phyloP scores from a whole-genome alignment of 2,888 invertebrate species.

The Eugnorisma glareosa region DNA sequence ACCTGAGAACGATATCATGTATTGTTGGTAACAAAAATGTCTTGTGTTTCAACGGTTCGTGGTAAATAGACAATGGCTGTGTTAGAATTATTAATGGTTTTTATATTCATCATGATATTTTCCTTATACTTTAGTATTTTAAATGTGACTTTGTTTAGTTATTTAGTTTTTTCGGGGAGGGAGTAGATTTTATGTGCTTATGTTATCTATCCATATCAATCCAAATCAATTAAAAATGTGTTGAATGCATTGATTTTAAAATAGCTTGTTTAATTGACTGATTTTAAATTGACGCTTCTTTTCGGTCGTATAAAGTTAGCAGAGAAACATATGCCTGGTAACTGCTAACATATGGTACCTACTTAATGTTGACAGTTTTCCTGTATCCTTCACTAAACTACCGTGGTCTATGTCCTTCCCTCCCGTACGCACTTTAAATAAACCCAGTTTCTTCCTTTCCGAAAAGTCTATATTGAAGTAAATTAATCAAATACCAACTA shows the following conservation, averaged over 20 bases:
- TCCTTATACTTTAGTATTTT: not conserved
- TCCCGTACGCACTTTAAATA: not conserved
- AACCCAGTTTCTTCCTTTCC: not conserved
- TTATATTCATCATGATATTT: slow-evolving; percentile 13
- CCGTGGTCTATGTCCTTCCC: not conserved
- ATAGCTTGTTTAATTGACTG: not conserved
- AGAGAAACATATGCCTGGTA: not conserved
- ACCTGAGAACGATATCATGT: not conserved
- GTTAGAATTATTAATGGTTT: slow-evolving; percentile 20
- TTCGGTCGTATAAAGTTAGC: not conserved
- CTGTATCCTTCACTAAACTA: not conserved
- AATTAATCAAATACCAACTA: not conserved
- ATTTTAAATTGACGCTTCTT: not conserved
- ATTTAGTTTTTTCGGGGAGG: not conserved
- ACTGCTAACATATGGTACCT: too few relatives aligned
- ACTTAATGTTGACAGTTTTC: not conserved
- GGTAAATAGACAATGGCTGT: slow-evolving; percentile 1
- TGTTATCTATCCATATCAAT: not conserved
- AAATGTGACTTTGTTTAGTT: not conserved
- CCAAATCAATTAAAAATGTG: not conserved
- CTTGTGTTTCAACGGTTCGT: slow-evolving; percentile 11
- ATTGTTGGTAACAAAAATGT: slow-evolving; percentile 13
- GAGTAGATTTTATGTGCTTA: not conserved
- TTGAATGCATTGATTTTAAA: not conserved
- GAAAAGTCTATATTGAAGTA: not conserved